phyloP scores from a whole-genome alignment of 2,888 invertebrate species.

The Ariolimax columbianus region DNA sequence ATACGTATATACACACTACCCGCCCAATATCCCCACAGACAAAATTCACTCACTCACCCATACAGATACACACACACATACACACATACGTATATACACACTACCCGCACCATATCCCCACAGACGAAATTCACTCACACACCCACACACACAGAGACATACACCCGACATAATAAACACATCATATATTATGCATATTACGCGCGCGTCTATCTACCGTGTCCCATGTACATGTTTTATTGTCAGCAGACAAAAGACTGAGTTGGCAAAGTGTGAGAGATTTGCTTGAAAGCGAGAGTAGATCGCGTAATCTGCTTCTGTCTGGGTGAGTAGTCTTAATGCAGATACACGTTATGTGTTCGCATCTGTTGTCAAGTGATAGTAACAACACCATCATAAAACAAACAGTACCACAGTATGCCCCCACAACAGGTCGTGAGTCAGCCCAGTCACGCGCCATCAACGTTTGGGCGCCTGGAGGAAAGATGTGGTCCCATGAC shows the following conservation, averaged over 20 bases:
- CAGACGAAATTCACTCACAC: too few species aligned
- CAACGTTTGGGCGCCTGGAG: slow-evolving; percentile 18
- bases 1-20: too few species aligned
- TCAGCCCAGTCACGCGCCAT: background rate
- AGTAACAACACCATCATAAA: background rate
- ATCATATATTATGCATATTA: too few species aligned
- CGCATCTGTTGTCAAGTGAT: background rate
- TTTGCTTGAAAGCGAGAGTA: background rate
- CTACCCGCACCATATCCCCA: too few species aligned
- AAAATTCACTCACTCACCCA: too few species aligned
- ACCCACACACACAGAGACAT: too few species aligned
- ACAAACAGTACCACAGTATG: background rate
- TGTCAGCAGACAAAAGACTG: background rate
- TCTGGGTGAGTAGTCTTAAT: background rate
- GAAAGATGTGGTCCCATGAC: background rate
- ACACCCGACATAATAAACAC: too few species aligned
- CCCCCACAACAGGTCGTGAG: background rate
- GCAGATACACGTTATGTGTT: background rate
- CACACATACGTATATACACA: too few species aligned
- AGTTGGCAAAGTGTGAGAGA: background rate
- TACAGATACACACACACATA: too few species aligned
- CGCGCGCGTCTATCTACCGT: too few species aligned
- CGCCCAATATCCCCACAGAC: too few species aligned
- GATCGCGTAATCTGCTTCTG: background rate
- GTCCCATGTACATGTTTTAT: too few species aligned